Percentiles rank a stretch among this genome's conserved stretches.
phyloP scores from a whole-genome alignment of 2,888 invertebrate species.

The Pelosia muscerda region DNA sequence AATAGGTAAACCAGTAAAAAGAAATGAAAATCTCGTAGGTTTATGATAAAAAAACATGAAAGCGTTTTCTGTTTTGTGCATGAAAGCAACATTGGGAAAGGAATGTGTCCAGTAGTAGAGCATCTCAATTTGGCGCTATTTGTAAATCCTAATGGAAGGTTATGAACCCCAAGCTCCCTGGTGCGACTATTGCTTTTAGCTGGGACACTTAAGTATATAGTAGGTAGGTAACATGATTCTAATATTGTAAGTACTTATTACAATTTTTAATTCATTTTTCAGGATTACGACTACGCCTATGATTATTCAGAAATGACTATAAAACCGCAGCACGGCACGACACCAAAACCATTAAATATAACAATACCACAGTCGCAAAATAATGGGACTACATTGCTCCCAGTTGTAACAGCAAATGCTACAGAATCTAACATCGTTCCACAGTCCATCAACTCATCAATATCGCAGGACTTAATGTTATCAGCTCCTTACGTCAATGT shows the following conservation, averaged over 20 bases:
- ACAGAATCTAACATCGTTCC: not conserved
- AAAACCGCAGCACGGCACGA: slow-evolving; percentile 86
- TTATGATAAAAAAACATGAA: too few relatives aligned
- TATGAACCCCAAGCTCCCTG: not conserved
- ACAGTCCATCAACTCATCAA: slow-evolving; percentile 32
- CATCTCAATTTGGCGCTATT: not conserved
- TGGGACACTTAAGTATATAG: not conserved
- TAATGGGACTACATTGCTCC: slow-evolving; percentile 54
- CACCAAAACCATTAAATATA: slow-evolving; percentile 74
- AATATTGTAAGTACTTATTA: not conserved
- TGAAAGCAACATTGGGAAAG: too few relatives aligned
- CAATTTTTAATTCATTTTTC: slow-evolving; percentile 55
- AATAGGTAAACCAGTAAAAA: not conserved
- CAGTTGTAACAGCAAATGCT: slow-evolving; percentile 22
- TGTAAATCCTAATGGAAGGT: not conserved
- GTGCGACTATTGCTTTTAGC: not conserved
- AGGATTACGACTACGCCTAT: slow-evolving; percentile 92
- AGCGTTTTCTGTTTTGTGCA: too few relatives aligned
- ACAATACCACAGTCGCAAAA: slow-evolving; percentile 56
- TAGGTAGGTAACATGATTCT: too few relatives aligned
- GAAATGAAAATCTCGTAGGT: not conserved
- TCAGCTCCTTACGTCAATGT: slow-evolving; percentile 29
- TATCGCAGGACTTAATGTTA: slow-evolving; percentile 5
- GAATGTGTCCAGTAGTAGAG: too few relatives aligned
- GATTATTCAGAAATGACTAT: slow-evolving; percentile 91